Base-by-base conservation (phyloP, 2,797 vertebrate genomes). In the Echiichthys vipera region DNA sequence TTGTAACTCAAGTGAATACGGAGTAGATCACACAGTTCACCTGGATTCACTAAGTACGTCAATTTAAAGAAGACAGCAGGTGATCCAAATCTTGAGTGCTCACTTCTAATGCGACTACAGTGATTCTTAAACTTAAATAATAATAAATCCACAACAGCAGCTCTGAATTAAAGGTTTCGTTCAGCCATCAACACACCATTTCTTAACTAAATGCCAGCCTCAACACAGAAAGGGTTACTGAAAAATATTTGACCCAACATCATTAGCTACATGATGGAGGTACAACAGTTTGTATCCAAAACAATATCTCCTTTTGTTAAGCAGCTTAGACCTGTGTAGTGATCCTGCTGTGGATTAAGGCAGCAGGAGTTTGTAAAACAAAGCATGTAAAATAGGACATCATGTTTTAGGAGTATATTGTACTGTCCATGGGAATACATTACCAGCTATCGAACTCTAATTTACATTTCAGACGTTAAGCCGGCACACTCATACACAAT, bases 211-310 rank as follows among this genome's bases (percentile, higher is more conserved):
- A 30, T n/a, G 4, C 70, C 18, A 18, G 15, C 22, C 6, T 66
- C 39, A n/a, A 66, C 18, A 40, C 10, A 74, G 32, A 77, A 64
- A 59, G 20, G 45, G 37, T 74, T 56, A 71, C 65, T 68, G 65
- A 22, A 58, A 80, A 69, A 36, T 32, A 37, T 54, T 47, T 65
- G 29, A 25, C 45, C 25, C 36, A 68, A 32, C 71, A 43, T 64
- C 24, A 69, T 11, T 56, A 49, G 36, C n/a, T n/a, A 40, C 67
- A 51, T 30, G 37, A 83, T 71, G 70, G 53, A 63, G 70, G 79
- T 65, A 74, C 58, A 78, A 78, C 56, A 83, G 77, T 91, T 83
- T 78, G 73, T 81, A 77, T 70, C 74, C 58, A 89, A 84, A 89
- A 87, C 84, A 81, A 58, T 65, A 69, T 32, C 37, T 46, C 30